Conservation (phyloP, 2,888 invertebrate genomes). For the Tetragonula carbonaria region DNA sequence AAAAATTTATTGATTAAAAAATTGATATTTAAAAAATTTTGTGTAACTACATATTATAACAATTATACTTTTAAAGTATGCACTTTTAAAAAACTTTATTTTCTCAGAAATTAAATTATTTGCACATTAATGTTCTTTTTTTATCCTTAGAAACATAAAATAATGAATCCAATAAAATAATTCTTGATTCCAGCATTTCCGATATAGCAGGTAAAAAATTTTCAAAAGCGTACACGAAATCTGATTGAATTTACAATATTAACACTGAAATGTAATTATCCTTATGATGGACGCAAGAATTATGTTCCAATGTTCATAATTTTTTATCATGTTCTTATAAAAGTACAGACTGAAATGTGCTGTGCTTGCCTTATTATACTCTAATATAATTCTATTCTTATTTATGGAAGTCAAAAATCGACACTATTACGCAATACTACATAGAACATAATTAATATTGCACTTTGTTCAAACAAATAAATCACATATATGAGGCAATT, state of each 20-base stretch:
- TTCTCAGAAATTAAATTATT: background rate
- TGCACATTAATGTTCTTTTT: background rate
- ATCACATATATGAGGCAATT: conserved; percentile 22
- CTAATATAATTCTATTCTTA: conserved; percentile 72
- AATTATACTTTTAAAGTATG: conserved; percentile 2
- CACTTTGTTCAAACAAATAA: conserved; percentile 29
- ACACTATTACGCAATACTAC: conserved; percentile 68
- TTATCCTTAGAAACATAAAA: background rate
- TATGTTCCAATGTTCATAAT: conserved; percentile 65
- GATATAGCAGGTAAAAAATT: conserved; percentile 39
- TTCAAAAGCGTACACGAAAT: conserved; percentile 72
- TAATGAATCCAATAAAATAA: conserved; percentile 7
- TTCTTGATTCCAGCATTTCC: conserved; percentile 47
- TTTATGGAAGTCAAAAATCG: conserved; percentile 73
- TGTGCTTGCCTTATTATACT: conserved; percentile 74
- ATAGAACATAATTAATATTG: conserved; percentile 56
- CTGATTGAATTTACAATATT: conserved; percentile 75
- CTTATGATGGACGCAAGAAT: conserved; percentile 68
- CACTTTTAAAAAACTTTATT: conserved; percentile 12
- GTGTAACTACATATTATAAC: conserved; percentile 2
- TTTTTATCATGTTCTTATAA: conserved; percentile 73
- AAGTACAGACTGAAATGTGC: conserved; percentile 80
- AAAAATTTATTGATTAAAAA: background rate
- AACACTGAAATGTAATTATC: conserved; percentile 64
- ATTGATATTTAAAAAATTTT: conserved; percentile 21